A percentile compares a stretch with the other conserved stretches of the same genome.
These are phyloP conservation scores for Trichonephila clavipes DNA, from an alignment of 1,140 invertebrate genomes.

Conservation along the genomic window DNA sequence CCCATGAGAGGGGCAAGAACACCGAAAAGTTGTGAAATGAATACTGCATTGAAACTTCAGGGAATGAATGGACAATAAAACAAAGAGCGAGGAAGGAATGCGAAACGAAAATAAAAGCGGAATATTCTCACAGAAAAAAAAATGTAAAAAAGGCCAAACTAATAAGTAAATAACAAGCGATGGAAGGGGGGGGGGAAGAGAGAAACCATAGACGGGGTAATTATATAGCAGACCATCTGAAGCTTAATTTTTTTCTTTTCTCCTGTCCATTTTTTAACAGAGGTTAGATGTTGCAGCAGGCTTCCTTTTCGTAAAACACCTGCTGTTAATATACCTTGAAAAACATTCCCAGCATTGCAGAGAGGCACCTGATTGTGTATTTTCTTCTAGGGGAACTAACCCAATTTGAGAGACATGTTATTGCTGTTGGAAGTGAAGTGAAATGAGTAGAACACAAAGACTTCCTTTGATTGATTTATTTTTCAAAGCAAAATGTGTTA, in stretches of 20 bases:
- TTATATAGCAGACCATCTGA: slow-evolving; percentile 38
- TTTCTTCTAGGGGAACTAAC: neutral
- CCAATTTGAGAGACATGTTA: neutral
- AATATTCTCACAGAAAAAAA: slow-evolving; percentile 10
- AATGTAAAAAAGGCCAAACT: neutral
- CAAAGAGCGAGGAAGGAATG: neutral
- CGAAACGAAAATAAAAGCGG: neutral
- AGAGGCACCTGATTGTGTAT: neutral
- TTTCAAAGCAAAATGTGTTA: too few relatives aligned
- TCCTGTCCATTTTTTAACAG: slow-evolving; percentile 30
- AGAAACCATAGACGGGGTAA: slow-evolving; percentile 37
- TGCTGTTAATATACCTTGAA: slow-evolving; percentile 31
- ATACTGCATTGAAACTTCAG: neutral
- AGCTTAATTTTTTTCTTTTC: neutral
- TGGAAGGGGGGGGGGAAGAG: neutral
- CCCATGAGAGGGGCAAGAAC: too few relatives aligned
- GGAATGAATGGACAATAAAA: neutral
- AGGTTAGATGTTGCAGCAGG: slow-evolving; percentile 47
- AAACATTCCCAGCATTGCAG: slow-evolving; percentile 48
- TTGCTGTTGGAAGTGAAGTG: neutral
- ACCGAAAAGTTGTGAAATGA: too few relatives aligned
- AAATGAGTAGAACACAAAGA: neutral
- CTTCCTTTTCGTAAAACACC: slow-evolving; percentile 34
- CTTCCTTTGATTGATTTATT: neutral
- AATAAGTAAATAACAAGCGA: neutral